Conservation (phyloP, 2,797 vertebrate genomes). For the Spea hammondii region DNA sequence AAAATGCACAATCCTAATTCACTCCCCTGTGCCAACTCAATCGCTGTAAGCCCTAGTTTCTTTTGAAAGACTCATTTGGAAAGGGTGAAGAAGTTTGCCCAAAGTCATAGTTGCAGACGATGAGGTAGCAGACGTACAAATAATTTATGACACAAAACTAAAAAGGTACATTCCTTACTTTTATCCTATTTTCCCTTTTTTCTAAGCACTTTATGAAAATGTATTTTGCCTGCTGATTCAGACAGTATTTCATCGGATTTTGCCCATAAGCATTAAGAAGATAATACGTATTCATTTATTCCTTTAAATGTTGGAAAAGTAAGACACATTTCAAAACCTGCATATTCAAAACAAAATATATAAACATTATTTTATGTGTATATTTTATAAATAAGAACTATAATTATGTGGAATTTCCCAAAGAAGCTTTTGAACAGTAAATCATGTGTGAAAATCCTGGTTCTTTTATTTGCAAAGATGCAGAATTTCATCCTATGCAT, state of each 20-base stretch:
- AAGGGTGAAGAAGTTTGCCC: constrained; percentile 19
- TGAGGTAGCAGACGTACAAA: constrained; percentile 19
- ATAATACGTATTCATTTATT: no score
- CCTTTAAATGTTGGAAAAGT: no score
- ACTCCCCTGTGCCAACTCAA: constrained; percentile 17
- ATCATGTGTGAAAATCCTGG: no score
- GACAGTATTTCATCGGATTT: background rate
- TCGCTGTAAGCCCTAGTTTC: constrained; percentile 10
- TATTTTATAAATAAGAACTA: no score
- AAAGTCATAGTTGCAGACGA: constrained; percentile 23
- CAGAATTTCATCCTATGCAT: no score
- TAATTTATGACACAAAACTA: constrained; percentile 27
- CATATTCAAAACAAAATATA: no score
- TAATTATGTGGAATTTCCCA: no score
- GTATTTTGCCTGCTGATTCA: constrained; percentile 9
- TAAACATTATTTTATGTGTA: no score
- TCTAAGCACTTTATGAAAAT: background rate
- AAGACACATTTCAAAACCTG: no score
- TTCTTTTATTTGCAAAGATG: no score
- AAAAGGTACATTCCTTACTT: constrained; percentile 7
- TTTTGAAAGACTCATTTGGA: constrained; percentile 32
- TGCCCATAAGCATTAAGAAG: no score
- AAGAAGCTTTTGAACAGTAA: no score
- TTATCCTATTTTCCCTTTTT: background rate
- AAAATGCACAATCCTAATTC: constrained; percentile 28